phyloP scores from a whole-genome alignment of 1,140 invertebrate genomes.

The Dinothrombium tinctorium region DNA sequence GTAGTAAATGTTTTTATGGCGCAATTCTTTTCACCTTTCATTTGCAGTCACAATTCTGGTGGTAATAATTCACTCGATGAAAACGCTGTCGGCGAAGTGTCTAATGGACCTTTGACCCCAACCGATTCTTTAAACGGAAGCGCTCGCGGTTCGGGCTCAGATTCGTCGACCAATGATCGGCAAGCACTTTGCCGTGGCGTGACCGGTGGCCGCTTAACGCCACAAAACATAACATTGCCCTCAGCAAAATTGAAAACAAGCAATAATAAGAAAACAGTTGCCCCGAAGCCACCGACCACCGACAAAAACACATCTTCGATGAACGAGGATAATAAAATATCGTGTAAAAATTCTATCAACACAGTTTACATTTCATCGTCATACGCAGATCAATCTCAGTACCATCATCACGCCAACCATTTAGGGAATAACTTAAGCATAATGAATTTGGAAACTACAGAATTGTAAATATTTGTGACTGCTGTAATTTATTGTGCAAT shows the following conservation, averaged over 20 bases:
- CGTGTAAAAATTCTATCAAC: conserved; percentile 3
- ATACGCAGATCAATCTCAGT: conserved; percentile 7
- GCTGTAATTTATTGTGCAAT: no score
- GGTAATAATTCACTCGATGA: conserved; percentile 63
- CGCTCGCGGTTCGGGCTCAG: conserved; percentile 5
- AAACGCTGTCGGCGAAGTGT: conserved; percentile 35
- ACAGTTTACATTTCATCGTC: conserved; percentile 1
- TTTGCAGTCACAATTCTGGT: conserved; percentile 11
- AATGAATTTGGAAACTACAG: conserved; percentile 14
- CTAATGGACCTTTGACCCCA: neutral
- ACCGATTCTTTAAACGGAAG: conserved; percentile 1
- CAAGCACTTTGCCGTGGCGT: conserved; percentile 8
- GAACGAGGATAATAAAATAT: neutral
- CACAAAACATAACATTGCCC: conserved; percentile 2
- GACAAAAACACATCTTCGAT: neutral
- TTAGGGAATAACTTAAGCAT: conserved; percentile 7
- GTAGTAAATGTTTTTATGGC: conserved; percentile 6
- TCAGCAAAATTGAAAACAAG: neutral
- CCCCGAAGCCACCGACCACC: neutral
- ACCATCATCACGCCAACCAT: conserved; percentile 5
- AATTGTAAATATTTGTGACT: conserved; percentile 10
- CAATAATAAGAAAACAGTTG: conserved; percentile 1
- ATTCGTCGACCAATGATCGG: conserved; percentile 12
- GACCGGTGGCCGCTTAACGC: neutral
- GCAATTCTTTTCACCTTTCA: conserved; percentile 1